phyloP scores from a whole-genome alignment of 2,113 vertebrate species.

The Ceyx melanurus region DNA sequence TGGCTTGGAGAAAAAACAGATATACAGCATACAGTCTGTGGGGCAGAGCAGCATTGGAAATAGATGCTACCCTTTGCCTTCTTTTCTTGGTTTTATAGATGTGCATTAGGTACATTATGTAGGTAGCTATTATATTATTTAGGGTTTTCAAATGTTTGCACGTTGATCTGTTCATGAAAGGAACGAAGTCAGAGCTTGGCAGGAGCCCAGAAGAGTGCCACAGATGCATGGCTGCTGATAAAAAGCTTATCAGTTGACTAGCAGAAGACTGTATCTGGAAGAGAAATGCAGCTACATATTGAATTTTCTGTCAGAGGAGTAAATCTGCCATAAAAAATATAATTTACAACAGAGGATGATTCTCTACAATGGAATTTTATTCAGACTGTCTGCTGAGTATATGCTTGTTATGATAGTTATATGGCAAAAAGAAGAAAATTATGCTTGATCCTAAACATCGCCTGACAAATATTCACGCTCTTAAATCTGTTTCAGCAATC shows the following conservation, averaged over 20 bases:
- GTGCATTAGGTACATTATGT: not conserved
- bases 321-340: conserved; percentile 23
- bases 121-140: conserved; percentile 16
- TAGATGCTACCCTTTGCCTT: not conserved
- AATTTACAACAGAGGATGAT: not conserved
- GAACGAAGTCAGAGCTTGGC: conserved; percentile 1
- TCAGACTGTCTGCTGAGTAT: not conserved
- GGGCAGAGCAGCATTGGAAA: not conserved
- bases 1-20: not conserved
- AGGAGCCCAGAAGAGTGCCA: conserved; percentile 16
- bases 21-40: rapidly evolving
- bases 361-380: conserved; percentile 3
- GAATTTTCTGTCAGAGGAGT: conserved; percentile 25
- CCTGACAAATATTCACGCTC: not conserved
- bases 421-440: not conserved
- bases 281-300: conserved; percentile 6
- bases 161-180: conserved; percentile 19
- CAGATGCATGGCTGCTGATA: conserved; percentile 37
- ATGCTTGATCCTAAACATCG: not conserved
- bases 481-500: not conserved
- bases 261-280: conserved; percentile 42
- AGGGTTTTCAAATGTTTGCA: conserved; percentile 36
- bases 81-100: not conserved
- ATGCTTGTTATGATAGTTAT: not conserved
- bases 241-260: conserved; percentile 56